phyloP scores from a whole-genome alignment of 2,113 vertebrate species.

The Urocitellus parryii region DNA sequence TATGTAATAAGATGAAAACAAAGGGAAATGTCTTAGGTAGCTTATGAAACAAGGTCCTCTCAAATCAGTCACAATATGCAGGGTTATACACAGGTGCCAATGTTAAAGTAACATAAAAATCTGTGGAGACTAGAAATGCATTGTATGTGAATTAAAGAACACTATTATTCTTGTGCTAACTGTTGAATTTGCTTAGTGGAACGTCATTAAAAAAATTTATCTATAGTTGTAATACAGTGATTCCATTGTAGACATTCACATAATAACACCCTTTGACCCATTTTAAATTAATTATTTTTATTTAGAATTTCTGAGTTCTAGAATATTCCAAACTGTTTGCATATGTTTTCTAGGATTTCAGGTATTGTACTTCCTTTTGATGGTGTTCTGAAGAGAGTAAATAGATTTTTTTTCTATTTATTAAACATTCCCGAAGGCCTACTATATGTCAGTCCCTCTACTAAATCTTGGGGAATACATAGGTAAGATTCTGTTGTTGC shows the following conservation, averaged over 20 bases:
- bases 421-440: background rate
- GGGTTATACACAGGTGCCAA: background rate
- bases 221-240: background rate
- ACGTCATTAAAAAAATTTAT: background rate
- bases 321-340: slow-evolving; percentile 2
- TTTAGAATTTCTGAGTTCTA: background rate
- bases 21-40: background rate
- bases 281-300: background rate
- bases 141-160: background rate
- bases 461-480: background rate
- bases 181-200: background rate
- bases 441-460: background rate
- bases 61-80: background rate
- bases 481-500: background rate
- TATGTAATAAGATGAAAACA: background rate
- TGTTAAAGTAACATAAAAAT: background rate
- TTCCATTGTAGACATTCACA: background rate
- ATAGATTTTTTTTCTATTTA: background rate
- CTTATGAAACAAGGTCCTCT: background rate
- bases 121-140: background rate
- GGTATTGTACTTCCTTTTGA: background rate
- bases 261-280: background rate
- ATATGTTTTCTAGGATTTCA: background rate
- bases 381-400: background rate
- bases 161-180: background rate